Base-by-base conservation (phyloP, 2,888 invertebrate genomes). In the Dryocosmus kuriphilus region DNA sequence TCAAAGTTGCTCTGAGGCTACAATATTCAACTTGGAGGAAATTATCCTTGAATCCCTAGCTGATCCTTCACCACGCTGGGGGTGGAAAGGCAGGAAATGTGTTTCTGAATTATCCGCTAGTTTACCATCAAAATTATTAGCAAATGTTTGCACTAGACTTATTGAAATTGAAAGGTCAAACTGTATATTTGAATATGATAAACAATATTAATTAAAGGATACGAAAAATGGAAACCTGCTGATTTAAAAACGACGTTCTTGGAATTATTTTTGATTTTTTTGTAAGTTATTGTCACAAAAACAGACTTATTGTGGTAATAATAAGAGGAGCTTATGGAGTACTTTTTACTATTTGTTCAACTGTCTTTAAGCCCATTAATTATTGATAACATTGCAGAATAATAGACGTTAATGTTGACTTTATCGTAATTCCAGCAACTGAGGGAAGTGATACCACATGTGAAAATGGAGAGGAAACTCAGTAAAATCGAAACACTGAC, bases 401-500 rank as follows among this genome's bases (percentile, higher is more conserved):
- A 65, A 65, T 24, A 67, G 24, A 41, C 16, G 22, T 24, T 67
- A 46, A 67, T 67, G 27, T 41, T n/a, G 27, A 41, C 38, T 67
- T 46, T 71, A 46, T 73, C 41, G 2, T 74, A 30, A 65, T 80
- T 92, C 57, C 92, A 95, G 94, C 95, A 95, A 92, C 92, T 96
- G 77, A 93, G 96, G 86, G 95, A 96, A 91, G 96, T 96, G 79
- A 96, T 96, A 90, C 96, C 96, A 73, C 96, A 96, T 90, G 95
- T 96, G 83, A 95, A 95, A 91, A 94, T 95, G 93, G 95, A 96
- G 89, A 92, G 96, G 86, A 95, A 95, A 90, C 92, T 96, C 87
- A 95, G 95, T 84, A 96, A 96, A 93, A 96, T 96, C 88, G 96
- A 96, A 92, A 96, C 96, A 35, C 93, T 96, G 83, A 96, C 96